Percentiles rank a stretch among this genome's conserved stretches.
phyloP scores from a whole-genome alignment of 2,888 invertebrate species.

The Nephrotoma appendiculata region DNA sequence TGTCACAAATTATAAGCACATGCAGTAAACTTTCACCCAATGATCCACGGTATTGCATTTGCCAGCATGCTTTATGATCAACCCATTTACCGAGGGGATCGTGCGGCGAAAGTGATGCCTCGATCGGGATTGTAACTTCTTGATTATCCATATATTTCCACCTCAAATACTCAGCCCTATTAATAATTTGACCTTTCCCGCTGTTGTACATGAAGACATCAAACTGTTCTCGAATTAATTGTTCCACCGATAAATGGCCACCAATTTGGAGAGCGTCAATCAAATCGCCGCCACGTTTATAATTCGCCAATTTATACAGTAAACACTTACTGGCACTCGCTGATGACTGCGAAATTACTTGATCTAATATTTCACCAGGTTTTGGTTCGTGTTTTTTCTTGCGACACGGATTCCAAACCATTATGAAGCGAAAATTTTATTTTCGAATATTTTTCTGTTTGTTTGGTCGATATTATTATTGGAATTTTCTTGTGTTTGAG shows the following conservation, averaged over 20 bases:
- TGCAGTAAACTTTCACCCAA: slow-evolving; percentile 91
- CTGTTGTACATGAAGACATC: slow-evolving; percentile 77
- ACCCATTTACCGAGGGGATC: slow-evolving; percentile 80
- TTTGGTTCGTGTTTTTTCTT: slow-evolving; percentile 32
- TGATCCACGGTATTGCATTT: slow-evolving; percentile 90
- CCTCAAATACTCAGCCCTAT: slow-evolving; percentile 72
- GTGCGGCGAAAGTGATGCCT: slow-evolving; percentile 68
- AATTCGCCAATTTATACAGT: slow-evolving; percentile 76
- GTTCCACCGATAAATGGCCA: slow-evolving; percentile 70
- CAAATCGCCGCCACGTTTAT: slow-evolving; percentile 80
- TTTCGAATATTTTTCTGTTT: background rate
- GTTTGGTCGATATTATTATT: background rate
- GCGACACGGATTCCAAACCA: slow-evolving; percentile 16
- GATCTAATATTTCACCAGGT: slow-evolving; percentile 67
- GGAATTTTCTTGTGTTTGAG: too few relatives aligned
- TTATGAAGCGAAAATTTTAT: background rate
- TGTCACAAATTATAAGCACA: slow-evolving; percentile 88
- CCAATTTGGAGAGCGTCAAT: slow-evolving; percentile 76
- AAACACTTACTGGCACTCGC: slow-evolving; percentile 75
- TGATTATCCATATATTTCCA: slow-evolving; percentile 83
- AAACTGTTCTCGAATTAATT: slow-evolving; percentile 72
- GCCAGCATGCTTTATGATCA: slow-evolving; percentile 94
- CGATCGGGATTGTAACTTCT: slow-evolving; percentile 72
- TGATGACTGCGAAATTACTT: slow-evolving; percentile 73
- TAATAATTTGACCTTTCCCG: slow-evolving; percentile 71